Base-by-base conservation (phyloP, 2,797 vertebrate species). In the Uromys caudimaculatus region DNA sequence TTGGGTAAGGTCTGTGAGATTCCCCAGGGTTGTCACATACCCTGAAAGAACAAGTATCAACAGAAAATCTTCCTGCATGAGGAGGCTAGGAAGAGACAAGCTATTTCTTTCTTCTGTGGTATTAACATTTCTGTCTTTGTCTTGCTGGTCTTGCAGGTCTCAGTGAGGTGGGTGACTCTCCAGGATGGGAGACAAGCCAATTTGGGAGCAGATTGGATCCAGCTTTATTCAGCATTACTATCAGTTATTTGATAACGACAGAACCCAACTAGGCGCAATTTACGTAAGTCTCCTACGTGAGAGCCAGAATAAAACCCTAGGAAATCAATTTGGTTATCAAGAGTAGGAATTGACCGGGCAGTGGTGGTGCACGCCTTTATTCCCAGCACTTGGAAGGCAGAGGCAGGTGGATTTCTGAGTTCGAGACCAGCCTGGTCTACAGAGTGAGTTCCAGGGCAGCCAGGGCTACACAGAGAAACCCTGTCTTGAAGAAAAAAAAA, bases 171-270 rank as follows among this genome's bases (percentile, higher is more conserved):
- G 77, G 98, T 99, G 98, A 99, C 88, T 73, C 98, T 99, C 99
- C 99, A 99, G 99, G 98, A 99, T 99, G 99, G 99, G 98, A 98
- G 99, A 99, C 98, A 99, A 99, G 98, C 99, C 99, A 98, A 98
- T 99, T 98, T 99, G 99, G 99, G 99, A 99, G 98, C 99, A 99
- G 98, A 99, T 99, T 99, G 99, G 99, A 98, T 99, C 99, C 98
- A 99, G 99, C 99, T 99, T 99, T 95, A 99, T 99, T 98, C 99
- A 99, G 97, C 99, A 99, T 99, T 99, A 99, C 98, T 99, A 99
- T 98, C 99, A 99, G 92, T 98, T 99, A 98, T 99, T 99, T 99
- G 99, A 99, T 99, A 98, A 98, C 64, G 99, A 99, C 98, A 99
- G 99, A 99, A 98, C 99, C 97, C 99, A 99, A 93, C 99, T 99